Percentiles rank a stretch among this genome's conserved stretches.
Evolutionary conservation across 2,888 invertebrate genomes (phyloP).

Genomic region (Andrena haemorrhoa): DNA sequence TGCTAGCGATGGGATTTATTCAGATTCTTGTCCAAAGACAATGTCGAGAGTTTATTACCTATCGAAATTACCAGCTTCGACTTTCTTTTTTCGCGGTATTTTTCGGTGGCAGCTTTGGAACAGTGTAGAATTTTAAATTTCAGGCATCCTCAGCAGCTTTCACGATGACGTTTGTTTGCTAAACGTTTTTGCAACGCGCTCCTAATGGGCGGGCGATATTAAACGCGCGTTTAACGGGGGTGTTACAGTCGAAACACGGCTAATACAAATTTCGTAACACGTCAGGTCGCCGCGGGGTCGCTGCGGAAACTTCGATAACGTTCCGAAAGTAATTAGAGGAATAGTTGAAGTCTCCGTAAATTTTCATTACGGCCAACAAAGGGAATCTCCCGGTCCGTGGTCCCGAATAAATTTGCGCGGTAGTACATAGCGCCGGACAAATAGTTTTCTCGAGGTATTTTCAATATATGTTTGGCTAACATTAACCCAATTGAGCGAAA

Average conservation of each 20-base stretch:
- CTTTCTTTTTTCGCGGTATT: no score
- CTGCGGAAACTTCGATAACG: constrained; percentile 22
- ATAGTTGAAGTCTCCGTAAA: constrained; percentile 54
- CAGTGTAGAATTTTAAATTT: no score
- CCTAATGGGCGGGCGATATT: constrained; percentile 19
- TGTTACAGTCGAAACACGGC: not conserved
- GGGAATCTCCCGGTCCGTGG: constrained; percentile 26
- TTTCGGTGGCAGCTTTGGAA: no score
- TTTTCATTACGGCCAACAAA: constrained; percentile 51
- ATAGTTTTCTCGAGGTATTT: constrained; percentile 52
- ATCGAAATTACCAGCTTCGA: not conserved
- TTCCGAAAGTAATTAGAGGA: constrained; percentile 50
- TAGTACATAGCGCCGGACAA: constrained; percentile 1
- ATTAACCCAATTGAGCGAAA: constrained; percentile 49
- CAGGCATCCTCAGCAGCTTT: no score
- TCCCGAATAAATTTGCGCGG: constrained; percentile 35
- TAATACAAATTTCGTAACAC: constrained; percentile 17
- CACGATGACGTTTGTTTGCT: not conserved
- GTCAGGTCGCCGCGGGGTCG: not conserved
- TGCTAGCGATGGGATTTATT: not conserved
- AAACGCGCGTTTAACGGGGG: constrained; percentile 10
- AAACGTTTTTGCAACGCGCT: not conserved
- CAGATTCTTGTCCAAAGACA: not conserved
- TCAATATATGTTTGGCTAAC: constrained; percentile 41
- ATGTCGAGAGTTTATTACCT: not conserved